Conservation (phyloP, 2,797 vertebrate species). For the Malacoctenus gilli region DNA sequence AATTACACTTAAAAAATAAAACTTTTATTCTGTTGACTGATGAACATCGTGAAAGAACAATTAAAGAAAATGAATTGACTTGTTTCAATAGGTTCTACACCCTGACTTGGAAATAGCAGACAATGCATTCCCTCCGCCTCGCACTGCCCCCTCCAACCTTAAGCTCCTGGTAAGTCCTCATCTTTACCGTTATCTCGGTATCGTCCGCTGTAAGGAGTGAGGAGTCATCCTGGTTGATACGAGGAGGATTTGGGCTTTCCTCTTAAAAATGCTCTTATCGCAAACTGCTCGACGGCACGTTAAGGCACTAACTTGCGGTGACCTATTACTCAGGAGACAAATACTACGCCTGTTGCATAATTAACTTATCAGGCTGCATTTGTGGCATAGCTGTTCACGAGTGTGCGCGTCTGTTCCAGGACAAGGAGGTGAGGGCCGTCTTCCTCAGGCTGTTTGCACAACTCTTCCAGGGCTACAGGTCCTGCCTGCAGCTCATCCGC, state of each 20-base stretch:
- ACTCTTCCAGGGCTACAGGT: slow-evolving; percentile 98
- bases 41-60: background rate
- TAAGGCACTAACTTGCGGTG: slow-evolving; percentile 23
- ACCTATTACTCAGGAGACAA: slow-evolving; percentile 42
- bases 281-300: slow-evolving; percentile 2
- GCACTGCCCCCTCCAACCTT: slow-evolving; percentile 91
- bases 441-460: slow-evolving; percentile 98
- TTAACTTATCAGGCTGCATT: slow-evolving; percentile 41
- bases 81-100: slow-evolving; percentile 88
- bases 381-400: slow-evolving; percentile 50
- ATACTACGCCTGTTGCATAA: slow-evolving; percentile 34
- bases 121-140: slow-evolving; percentile 94
- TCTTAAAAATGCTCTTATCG: slow-evolving; percentile 38
- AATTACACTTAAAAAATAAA: no score
- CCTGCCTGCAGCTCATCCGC: slow-evolving; percentile 97
- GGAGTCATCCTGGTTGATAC: slow-evolving; percentile 13
- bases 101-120: slow-evolving; percentile 98
- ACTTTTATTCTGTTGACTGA: background rate
- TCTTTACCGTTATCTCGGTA: slow-evolving; percentile 10
- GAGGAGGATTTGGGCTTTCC: slow-evolving; percentile 10
- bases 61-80: background rate
- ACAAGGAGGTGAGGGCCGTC: slow-evolving; percentile 96
- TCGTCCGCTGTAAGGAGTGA: slow-evolving; percentile 17
- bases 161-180: slow-evolving; percentile 92
- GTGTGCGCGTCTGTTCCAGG: slow-evolving; percentile 77